Evolutionary conservation across 2,113 vertebrate species (phyloP), one percentile per base, ranked within the genome.

Genomic region (Corythaixoides concolor): DNA sequence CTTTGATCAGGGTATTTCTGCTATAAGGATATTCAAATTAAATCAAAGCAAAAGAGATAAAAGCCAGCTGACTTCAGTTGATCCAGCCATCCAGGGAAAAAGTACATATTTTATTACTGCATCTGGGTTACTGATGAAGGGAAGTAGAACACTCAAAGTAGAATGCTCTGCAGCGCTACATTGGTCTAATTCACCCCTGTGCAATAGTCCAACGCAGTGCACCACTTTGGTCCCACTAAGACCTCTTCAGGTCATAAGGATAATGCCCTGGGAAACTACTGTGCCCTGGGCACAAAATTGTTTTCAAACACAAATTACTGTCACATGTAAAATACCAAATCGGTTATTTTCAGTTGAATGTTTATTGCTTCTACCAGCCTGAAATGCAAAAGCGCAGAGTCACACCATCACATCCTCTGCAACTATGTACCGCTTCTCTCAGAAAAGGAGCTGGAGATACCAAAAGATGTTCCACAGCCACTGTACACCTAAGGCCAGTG

Each of bases 41-140:
- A 95, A 96, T 96, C 88, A 93, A 95, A 95, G 88, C 52, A n/a
- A 55, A 56, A 78, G 76, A 95, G 95, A 93, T 93, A 91, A 89
- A 93, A 96, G 90, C 85, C 62, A 78, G 67, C 80, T 91, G 93
- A 52, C 76, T 91, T 60, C 3, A 69, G 72, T 12, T 89, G 73
- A 91, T 89, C 47, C 72, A 89, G 23, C 30, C 72, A 76, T 47
- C 93, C 52, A 83, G 93, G 90, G 90, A 47, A 41, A 89, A 75
- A 72, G 52, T 72, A 79, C 63, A 41, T 77, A 59, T 91, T 81
- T 85, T 79, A 75, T 56, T 49, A n/a, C 76, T 72, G 67, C 70
- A 67, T 56, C 76, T 76, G 62, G 43, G 58, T 66, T 86, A 66
- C 32, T 20, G 72, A 73, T 66, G 70, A 82, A 88, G 69, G 55